Conservation (phyloP, 2,888 invertebrate genomes). For the Lacanobia wlatinum region DNA sequence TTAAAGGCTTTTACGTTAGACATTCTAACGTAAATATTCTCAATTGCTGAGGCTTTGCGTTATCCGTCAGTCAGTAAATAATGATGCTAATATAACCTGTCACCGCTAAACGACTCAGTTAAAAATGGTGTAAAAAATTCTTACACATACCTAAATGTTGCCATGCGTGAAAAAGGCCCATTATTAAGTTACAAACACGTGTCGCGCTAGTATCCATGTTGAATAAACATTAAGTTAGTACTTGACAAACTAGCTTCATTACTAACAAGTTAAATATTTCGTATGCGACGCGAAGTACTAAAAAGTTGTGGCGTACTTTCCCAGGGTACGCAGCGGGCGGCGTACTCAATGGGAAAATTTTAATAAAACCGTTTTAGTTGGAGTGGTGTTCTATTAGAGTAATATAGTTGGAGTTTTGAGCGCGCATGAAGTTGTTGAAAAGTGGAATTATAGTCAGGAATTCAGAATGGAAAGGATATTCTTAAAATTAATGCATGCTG, state of each 20-base stretch:
- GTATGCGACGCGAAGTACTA: slow-evolving; percentile 6
- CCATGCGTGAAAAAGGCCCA: slow-evolving; percentile 2
- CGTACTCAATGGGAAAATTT: slow-evolving; percentile 52
- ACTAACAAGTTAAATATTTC: slow-evolving; percentile 41
- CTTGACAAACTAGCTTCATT: slow-evolving; percentile 32
- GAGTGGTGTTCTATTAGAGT: slow-evolving; percentile 13
- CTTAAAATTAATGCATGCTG: too few species aligned
- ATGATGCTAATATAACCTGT: neutral
- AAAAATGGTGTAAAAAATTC: neutral
- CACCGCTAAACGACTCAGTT: neutral
- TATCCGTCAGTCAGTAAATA: neutral
- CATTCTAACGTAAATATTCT: neutral
- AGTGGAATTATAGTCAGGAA: neutral
- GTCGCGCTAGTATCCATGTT: neutral
- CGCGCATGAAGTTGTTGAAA: neutral
- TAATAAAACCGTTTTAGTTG: slow-evolving; percentile 27
- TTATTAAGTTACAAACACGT: slow-evolving; percentile 1
- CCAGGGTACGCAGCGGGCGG: slow-evolving; percentile 22
- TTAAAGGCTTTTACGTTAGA: too few species aligned
- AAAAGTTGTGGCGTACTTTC: slow-evolving; percentile 42
- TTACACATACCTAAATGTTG: neutral
- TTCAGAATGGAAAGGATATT: neutral
- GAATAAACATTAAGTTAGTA: slow-evolving; percentile 21
- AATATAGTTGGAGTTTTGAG: neutral
- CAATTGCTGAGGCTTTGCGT: neutral